A percentile compares a stretch with the other conserved stretches of the same genome.
These are phyloP conservation scores for Pelosia muscerda DNA, from an alignment of 2,888 invertebrate species.

Conservation along the genomic window DNA sequence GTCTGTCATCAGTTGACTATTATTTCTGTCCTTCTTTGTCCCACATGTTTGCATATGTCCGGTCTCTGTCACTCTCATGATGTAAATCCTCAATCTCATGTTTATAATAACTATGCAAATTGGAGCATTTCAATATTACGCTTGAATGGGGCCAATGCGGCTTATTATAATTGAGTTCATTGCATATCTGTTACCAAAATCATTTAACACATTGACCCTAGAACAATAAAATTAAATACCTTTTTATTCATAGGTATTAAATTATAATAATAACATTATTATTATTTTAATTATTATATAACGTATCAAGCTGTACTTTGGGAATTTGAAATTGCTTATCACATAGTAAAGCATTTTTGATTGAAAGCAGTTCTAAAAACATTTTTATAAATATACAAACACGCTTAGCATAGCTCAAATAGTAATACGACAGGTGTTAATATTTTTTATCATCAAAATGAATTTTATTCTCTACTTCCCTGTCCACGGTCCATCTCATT, in stretches of 20 bases:
- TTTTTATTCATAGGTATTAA: background rate
- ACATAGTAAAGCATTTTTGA: background rate
- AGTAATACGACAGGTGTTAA: too few relatives aligned
- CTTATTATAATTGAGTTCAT: slow-evolving; percentile 75
- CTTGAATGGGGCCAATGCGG: slow-evolving; percentile 69
- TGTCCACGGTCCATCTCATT: too few relatives aligned
- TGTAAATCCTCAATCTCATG: slow-evolving; percentile 71
- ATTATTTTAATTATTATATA: background rate
- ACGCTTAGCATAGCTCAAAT: too few relatives aligned
- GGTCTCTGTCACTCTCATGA: slow-evolving; percentile 56
- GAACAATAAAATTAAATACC: slow-evolving; percentile 12
- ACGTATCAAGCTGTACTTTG: background rate
- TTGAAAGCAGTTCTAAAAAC: too few relatives aligned
- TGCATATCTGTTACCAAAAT: slow-evolving; percentile 65
- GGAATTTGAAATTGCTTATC: too few relatives aligned
- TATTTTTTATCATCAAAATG: too few relatives aligned
- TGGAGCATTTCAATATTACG: slow-evolving; percentile 78
- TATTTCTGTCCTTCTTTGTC: slow-evolving; percentile 49
- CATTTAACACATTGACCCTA: slow-evolving; percentile 49
- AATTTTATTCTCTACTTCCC: too few relatives aligned
- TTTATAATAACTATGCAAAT: slow-evolving; percentile 83
- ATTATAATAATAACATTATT: too few relatives aligned
- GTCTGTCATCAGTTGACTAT: slow-evolving; percentile 43
- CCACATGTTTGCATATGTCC: slow-evolving; percentile 43
- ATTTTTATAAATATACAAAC: too few relatives aligned